Evolutionary conservation across 2,888 invertebrate genomes (phyloP).

Genomic region (Mantis religiosa): DNA sequence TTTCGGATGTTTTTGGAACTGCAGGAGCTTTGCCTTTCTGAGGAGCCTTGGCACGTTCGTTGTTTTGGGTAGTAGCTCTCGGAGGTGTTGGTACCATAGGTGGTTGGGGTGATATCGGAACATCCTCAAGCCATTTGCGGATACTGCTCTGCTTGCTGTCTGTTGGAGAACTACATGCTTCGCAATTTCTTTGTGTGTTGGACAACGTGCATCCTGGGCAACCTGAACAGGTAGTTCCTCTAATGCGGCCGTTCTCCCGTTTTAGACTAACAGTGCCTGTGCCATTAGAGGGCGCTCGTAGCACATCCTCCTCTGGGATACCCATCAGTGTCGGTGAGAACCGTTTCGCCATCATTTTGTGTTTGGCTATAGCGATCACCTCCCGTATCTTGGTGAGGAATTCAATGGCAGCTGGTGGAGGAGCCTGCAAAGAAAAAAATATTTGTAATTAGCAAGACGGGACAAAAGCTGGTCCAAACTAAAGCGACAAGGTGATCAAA

Average conservation of each 20-base stretch:
- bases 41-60: neutral
- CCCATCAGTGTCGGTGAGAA: conserved; percentile 73
- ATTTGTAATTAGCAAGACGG: neutral
- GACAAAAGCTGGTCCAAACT: no score
- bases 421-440: conserved; percentile 60
- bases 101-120: conserved; percentile 47
- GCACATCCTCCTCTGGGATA: conserved; percentile 75
- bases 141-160: conserved; percentile 73
- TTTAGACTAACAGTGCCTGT: conserved; percentile 56
- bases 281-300: conserved; percentile 41
- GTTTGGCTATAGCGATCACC: conserved; percentile 84
- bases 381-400: conserved; percentile 85
- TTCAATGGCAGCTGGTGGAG: conserved; percentile 85
- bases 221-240: conserved; percentile 52
- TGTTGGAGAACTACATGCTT: neutral
- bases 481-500: no score
- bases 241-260: conserved; percentile 58
- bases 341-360: conserved; percentile 77
- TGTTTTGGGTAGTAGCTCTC: neutral
- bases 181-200: conserved; percentile 1
- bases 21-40: conserved; percentile 1
- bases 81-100: neutral
- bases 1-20: neutral
- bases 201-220: conserved; percentile 61
- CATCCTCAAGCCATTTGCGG: conserved; percentile 70